Base-by-base conservation (phyloP, 2,797 vertebrate genomes). In the Gephyroberyx darwinii region DNA sequence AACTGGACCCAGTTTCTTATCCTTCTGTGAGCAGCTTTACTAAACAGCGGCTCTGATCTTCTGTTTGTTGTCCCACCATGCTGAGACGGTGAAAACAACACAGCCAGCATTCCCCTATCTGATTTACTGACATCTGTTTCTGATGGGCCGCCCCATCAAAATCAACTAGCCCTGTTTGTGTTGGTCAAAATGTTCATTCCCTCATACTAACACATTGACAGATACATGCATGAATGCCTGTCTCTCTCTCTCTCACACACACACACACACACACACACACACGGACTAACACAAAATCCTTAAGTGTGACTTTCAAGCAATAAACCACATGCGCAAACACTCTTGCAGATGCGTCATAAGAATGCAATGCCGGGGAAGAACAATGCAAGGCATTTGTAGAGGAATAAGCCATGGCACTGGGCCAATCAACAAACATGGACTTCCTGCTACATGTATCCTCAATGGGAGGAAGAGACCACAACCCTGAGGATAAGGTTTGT, bases 391-490 rank as follows among this genome's bases (percentile, higher is more conserved):
- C 70, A 88, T 92, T 89, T 89, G 77, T 72, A 65, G 69, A 86
- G 82, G 78, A 88, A 84, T 76, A 73, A 76, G 83, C 53, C 5
- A 2, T 85, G 88, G 89, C 90, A 75, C 58, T 0, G 22, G 56
- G 87, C 88, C 87, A 88, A 54, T 79, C 88, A 86, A 86, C 87
- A 92, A 93, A 90, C 87, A 89, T 59, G 54, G 39, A 90, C 89
- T 92, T 93, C 91, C 92, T 93, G 90, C 77, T 81, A 65, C 69
- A 80, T 78, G 71, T 62, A 74, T 89, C 86, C 79, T 90, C 77
- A 85, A 84, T 82, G 80, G 83, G 79, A 90, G 86, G 83, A 86
- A 90, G 81, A 75, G 79, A 87, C 82, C 79, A 77, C 82, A 82
- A 63, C 78, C 82, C 86, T 78, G 26, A 26, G 26, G 26, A 26